Base-by-base conservation (phyloP, 2,888 invertebrate genomes). In the Zele albiditarsus region DNA sequence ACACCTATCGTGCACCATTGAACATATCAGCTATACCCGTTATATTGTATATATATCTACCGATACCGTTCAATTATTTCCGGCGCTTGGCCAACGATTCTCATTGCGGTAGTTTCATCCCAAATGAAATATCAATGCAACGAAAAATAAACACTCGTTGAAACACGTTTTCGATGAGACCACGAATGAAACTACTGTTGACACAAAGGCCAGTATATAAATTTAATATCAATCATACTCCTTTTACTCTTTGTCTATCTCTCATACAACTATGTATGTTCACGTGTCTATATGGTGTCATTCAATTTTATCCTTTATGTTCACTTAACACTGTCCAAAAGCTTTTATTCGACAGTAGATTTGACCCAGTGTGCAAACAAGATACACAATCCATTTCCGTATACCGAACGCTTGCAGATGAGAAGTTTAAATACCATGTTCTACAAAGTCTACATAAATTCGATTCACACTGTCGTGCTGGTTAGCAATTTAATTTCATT, bases 91-190 rank as follows among this genome's bases (percentile, higher is more conserved):
- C n/a, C 49, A 62, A 28, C 67, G 12, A 38, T 68, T 46, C 38
- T 65, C 57, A 27, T 27, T 70, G 75, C 73, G 49, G 58, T 71
- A 46, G 71, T 75, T 77, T 77, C 71, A 75, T 78, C 63, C 60
- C 72, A 77, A 80, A 81, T 79, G 82, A 85, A 86, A 85, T 83
- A 85, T 85, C 85, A 86, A 85, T 84, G 85, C 82, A 73, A 81
- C 80, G 82, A 82, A 83, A 85, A 85, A 86, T 86, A 86, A 86
- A 86, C 84, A 84, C 80, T 79, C 82, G 85, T 84, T 84, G 84
- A 53, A 85, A 84, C 80, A 82, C 78, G 68, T 57, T 31, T 68
- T 80, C 75, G 78, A 80, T 80, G 80, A 79, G 57, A 78, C 79
- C 80, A 81, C 81, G 82, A 81, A 85, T 84, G 85, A 85, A 85